A percentile compares a stretch with the other conserved stretches of the same genome.
Evolutionary conservation across 2,797 vertebrate genomes (phyloP).

Genomic region (Lacerta viridis): DNA sequence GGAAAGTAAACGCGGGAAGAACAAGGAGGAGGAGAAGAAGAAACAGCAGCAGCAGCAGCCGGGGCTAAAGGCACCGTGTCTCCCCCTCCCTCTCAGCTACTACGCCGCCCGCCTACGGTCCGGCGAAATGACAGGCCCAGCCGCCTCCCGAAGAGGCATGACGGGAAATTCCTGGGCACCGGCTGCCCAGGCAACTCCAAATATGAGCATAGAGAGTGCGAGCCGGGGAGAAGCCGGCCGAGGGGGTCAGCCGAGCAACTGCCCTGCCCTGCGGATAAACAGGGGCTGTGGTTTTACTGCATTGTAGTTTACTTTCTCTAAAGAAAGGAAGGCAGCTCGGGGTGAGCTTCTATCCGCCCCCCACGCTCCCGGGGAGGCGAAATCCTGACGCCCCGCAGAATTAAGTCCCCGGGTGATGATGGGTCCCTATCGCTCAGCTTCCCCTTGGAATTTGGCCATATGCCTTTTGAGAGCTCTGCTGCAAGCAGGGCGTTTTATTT

Average conservation of each 20-base stretch:
- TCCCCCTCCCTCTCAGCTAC: slow-evolving; percentile 17
- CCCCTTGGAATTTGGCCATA: no score
- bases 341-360: no score
- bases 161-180: slow-evolving; percentile 87
- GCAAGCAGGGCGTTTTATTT: no score
- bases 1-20: background rate
- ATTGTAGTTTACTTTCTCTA: no score
- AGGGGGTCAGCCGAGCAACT: no score
- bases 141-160: slow-evolving; percentile 82
- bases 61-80: slow-evolving; percentile 25
- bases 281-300: background rate
- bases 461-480: no score
- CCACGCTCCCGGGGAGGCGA: no score
- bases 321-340: no score
- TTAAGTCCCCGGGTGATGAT: no score
- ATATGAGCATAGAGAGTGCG: slow-evolving; percentile 83
- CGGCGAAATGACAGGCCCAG: slow-evolving; percentile 42
- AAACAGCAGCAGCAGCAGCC: background rate
- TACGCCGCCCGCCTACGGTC: slow-evolving; percentile 2
- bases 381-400: background rate
- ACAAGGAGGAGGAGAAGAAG: background rate
- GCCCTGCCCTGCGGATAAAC: no score
- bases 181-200: slow-evolving; percentile 82
- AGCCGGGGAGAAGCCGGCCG: no score
- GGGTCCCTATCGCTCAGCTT: no score